Evolutionary conservation across 1,140 invertebrate genomes (phyloP).

Genomic region (Sycobia sp.): DNA sequence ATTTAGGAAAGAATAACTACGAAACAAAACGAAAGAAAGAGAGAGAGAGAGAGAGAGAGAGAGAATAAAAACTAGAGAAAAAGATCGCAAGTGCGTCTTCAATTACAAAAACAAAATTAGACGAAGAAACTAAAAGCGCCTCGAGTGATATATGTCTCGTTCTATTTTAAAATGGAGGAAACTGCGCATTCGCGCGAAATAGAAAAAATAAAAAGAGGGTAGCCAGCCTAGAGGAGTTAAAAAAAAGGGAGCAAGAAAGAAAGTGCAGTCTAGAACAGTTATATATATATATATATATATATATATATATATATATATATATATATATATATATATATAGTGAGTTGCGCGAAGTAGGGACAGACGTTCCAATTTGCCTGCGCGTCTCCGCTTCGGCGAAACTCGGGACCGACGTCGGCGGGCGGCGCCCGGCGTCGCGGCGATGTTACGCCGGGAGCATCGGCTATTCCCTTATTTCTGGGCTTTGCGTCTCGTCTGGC

Average conservation of each 20-base stretch:
- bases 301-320: too few species aligned
- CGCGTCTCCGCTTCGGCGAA: too few species aligned
- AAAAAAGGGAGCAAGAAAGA: neutral
- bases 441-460: neutral
- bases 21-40: too few species aligned
- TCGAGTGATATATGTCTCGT: neutral
- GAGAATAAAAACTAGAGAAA: too few species aligned
- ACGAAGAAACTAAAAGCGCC: too few species aligned
- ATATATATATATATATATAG: too few species aligned
- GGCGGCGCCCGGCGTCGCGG: neutral
- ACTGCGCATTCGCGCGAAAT: neutral
- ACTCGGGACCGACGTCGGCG: neutral
- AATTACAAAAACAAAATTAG: too few species aligned
- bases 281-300: too few species aligned
- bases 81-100: too few species aligned
- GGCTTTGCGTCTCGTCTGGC: too few species aligned
- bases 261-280: neutral
- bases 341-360: neutral
- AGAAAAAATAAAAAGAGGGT: neutral
- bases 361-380: constrained; percentile 28
- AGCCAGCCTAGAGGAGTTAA: neutral
- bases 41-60: too few species aligned
- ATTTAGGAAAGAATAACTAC: too few species aligned
- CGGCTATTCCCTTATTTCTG: constrained; percentile 28
- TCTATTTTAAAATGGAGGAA: constrained; percentile 20